Base-by-base conservation (phyloP, 2,797 vertebrate species). In the Phyllotis vaccarum region DNA sequence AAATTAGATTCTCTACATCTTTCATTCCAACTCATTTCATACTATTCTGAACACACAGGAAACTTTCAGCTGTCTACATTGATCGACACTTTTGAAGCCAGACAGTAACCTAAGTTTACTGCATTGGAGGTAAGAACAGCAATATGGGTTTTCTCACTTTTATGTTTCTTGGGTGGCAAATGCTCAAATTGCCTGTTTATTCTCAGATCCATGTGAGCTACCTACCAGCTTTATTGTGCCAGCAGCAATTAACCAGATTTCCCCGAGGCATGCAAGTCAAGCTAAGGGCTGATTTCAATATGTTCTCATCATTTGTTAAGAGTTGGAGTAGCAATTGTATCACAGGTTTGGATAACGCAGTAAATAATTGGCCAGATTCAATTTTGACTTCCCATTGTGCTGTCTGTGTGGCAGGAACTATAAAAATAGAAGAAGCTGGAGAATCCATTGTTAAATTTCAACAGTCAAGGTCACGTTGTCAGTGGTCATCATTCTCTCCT, bases 341-440 rank as follows among this genome's bases (percentile, higher is more conserved):
- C 40, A 75, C 3, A n/a, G 78, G 52, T 9, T 87, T 96, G 40
- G 37, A 80, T 8, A 52, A 27, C 27, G 34, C n/a, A 70, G 49
- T 83, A 58, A 62, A 87, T 76, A 94, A 75, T 7, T 86, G 46
- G 22, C 19, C 46, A 88, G 24, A 24, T 66, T 85, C 76, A 79
- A 8, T 68, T 89, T 43, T 54, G 56, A 96, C 16, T 58, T 2
- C 16, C 49, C 64, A 27, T 6, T 52, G 27, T 90, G 43, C 58
- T 76, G 2, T 76, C 31, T 74, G n/a, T 86, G 49, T 19, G 74
- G 14, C 12, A 86, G 70, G 92, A 82, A 89, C 29, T 31, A 64
- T 75, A 80, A 81, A 83, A 74, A 83, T 76, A 79, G 82, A 85
- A 37, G n/a, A 87, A 86, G 89, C 31, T 52, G 66, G 64, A 92